Base-by-base conservation (phyloP, 2,888 invertebrate species). In the Trachelus troglodyta region DNA sequence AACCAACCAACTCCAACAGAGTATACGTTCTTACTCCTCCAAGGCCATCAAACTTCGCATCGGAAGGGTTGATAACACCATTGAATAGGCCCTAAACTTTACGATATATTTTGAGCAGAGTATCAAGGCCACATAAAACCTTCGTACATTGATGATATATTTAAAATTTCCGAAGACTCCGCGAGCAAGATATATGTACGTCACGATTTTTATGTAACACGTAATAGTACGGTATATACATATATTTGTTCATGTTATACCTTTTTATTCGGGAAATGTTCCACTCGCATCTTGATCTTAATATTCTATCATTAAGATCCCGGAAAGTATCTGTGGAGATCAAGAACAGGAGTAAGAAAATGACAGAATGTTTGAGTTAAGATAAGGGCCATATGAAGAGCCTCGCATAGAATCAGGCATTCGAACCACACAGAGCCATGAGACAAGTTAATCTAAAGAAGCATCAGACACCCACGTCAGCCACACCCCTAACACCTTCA, bases 381-480 rank as follows among this genome's bases (percentile, higher is more conserved):
- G 56, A 56, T 23, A 56, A 56, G 23, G 2, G 2, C 56, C 23
- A 56, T 56, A 56, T 56, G 56, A 56, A 56, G 23, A 56, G 56
- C 2, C 56, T 56, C 56, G 56, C 23, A 56, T 2, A 23, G 56
- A 56, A 56, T 56, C 9, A 56, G 56, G 9, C 56, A 56, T 23
- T 56, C 56, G 56, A 56, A 56, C 56, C 3, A 69, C 33, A 12
- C 75, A 77, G 35, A 30, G 34, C 75, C 71, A 40, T 1, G 75
- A 75, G 77, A 75, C 77, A 77, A 77, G 77, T 77, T 77, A 77
- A 77, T 77, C 77, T 75, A 69, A 75, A 77, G 77, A 75, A 68
- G 77, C 77, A 77, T 77, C 77, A 75, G 74, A 77, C 77, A 74
- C 71, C 75, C 37, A 77, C 74, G 77, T 11, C 71, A 40, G 23